Percentiles rank a stretch among this genome's conserved stretches.
These are phyloP conservation scores for Poecilobothrus nobilitatus DNA, from an alignment of 2,888 invertebrate genomes.

Conservation along the genomic window DNA sequence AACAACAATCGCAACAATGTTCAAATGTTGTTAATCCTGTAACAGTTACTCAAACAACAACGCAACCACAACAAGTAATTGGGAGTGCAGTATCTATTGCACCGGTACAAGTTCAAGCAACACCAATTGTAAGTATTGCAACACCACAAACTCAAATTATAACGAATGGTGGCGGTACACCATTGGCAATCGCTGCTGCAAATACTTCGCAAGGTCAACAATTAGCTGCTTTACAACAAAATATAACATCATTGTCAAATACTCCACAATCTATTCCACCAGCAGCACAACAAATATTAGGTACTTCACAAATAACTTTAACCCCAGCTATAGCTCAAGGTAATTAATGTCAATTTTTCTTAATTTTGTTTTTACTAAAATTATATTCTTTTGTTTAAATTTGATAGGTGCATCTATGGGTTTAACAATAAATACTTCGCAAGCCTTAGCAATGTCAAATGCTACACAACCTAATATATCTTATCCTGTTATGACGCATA, in stretches of 20 bases:
- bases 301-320: conserved; percentile 30
- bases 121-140: conserved; percentile 54
- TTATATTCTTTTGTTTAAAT: not conserved
- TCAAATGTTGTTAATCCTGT: conserved; percentile 35
- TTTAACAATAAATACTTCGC: conserved; percentile 44
- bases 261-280: conserved; percentile 23
- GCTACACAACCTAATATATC: conserved; percentile 55
- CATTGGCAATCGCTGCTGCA: conserved; percentile 27
- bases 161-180: conserved; percentile 23
- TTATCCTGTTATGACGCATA: conserved; percentile 59
- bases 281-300: conserved; percentile 27
- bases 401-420: conserved; percentile 30
- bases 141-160: conserved; percentile 36
- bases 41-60: conserved; percentile 50
- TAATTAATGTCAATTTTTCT: conserved; percentile 7
- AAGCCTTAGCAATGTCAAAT: conserved; percentile 52
- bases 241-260: conserved; percentile 26
- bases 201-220: conserved; percentile 28
- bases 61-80: conserved; percentile 47
- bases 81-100: conserved; percentile 46
- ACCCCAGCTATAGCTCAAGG: conserved; percentile 27
- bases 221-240: conserved; percentile 27
- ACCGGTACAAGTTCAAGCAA: conserved; percentile 47
- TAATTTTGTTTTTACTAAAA: not conserved
- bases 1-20: conserved; percentile 31